Base-by-base conservation (phyloP, 1,140 invertebrate species). In the Harpegnathos saltator region DNA sequence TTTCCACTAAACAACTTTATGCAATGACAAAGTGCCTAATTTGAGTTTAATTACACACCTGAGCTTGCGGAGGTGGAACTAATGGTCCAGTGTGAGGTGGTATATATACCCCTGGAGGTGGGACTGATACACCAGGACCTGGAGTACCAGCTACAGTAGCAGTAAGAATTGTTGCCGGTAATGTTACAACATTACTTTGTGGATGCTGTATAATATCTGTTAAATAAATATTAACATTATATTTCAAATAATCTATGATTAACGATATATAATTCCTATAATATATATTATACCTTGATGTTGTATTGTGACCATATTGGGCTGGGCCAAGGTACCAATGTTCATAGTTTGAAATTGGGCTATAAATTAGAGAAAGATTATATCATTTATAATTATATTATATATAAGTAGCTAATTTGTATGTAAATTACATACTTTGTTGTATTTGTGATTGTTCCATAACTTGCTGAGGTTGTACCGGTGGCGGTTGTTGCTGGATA, bases 401-500 rank as follows among this genome's bases (percentile, higher is more conserved):
- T 2, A 4, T 48, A 63, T 82, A 52, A 84, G 81, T 84, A 33
- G n/a, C 29, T 33, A 33, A 1, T 33, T 33, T 33, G 29, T 33
- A 33, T 33, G 38, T 44, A 11, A 44, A 44, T 44, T 44, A 82
- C 62, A 69, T 85, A 93, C 92, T 92, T 89, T 92, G 92, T 87
- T 93, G 92, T 78, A 93, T 90, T 24, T 92, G 92, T 17, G 90
- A 88, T 69, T 93, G 91, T 78, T 94, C 92, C 66, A 93, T 90
- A 52, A 94, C 89, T 86, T 93, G 91, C 54, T 93, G 93, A 61
- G 93, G 90, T 85, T 93, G 93, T 29, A 93, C 91, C 33, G 93
- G 92, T 56, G 93, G 94, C 81, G 93, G 93, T 74, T 95, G 95
- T 88, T 96, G 95, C 89, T 95, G 95, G 78, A 95, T 94, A 80